Evolutionary conservation across 2,113 vertebrate species (phyloP).

Genomic region (Dicrurus megarhynchus): DNA sequence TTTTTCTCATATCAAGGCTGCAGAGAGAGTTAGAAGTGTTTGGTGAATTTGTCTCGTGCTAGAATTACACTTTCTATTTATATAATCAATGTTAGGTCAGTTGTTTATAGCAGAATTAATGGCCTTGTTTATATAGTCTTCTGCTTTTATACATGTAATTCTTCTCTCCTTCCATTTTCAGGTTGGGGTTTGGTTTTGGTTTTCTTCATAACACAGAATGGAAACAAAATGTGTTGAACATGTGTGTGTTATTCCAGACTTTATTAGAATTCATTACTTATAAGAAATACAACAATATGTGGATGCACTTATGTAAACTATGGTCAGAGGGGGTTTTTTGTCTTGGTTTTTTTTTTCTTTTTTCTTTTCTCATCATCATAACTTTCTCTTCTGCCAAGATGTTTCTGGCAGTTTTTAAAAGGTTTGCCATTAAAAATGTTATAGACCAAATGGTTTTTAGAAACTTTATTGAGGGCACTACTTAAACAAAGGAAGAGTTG

Average conservation of each 20-base stretch:
- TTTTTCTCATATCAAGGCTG: conserved; percentile 58
- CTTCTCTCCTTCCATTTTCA: conserved; percentile 60
- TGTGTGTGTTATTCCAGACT: conserved; percentile 69
- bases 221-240: conserved; percentile 73
- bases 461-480: conserved; percentile 61
- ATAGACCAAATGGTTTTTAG: conserved; percentile 72
- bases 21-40: conserved; percentile 51
- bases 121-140: conserved; percentile 56
- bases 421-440: conserved; percentile 75
- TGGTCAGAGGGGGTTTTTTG: conserved; percentile 41
- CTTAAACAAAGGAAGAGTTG: conserved; percentile 55
- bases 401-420: conserved; percentile 79
- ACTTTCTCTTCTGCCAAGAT: conserved; percentile 75
- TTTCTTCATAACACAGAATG: conserved; percentile 26
- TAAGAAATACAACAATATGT: conserved; percentile 74
- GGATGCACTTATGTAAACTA: conserved; percentile 75
- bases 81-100: conserved; percentile 44
- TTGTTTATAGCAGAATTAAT: conserved; percentile 68
- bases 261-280: conserved; percentile 68
- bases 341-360: neutral
- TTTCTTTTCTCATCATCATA: conserved; percentile 43
- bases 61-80: conserved; percentile 51
- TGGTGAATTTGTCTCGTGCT: conserved; percentile 46
- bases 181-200: conserved; percentile 57
- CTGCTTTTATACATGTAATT: conserved; percentile 51